Evolutionary conservation across 2,797 vertebrate species (phyloP), one percentile per base, ranked within the genome.

Genomic region (Manis crassicaudata): DNA sequence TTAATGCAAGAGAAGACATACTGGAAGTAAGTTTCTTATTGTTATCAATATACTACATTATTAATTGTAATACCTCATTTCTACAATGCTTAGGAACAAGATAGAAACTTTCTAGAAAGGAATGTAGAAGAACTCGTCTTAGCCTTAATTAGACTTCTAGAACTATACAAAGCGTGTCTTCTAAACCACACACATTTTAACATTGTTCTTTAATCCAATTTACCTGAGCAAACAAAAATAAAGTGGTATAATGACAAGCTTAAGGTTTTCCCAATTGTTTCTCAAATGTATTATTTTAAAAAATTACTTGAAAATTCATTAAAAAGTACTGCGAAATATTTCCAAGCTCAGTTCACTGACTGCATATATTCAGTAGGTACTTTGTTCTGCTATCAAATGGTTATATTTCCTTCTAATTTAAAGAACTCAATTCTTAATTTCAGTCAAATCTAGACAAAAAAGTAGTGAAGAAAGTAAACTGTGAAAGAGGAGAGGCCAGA

Each of bases 401-500:
- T 92, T 92, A 29, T 16, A 94, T 72, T 91, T 94, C 79, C 88
- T 87, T 94, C 52, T 46, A 88, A 94, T 46, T 92, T 92, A 92
- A 91, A 96, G 37, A 21, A 89, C 35, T 88, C 83, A 86, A 76
- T 86, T 94, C 32, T 95, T 83, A 83, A 81, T 94, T 88, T 94
- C 60, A 95, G 70, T 68, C 79, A 96, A 81, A 90, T 75, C 60
- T 65, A 90, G 50, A 92, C 62, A 88, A 97, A 82, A 80, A 25
- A 63, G 3, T 35, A 95, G 9, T 80, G 58, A 72, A 85, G 56
- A 92, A 92, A 90, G 54, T 6, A 93, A 86, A 77, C 21, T 77
- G 58, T 80, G 29, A 43, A 81, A 90, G 32, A 58, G n/a, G 10
- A 46, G 72, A 93, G 86, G 25, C 7, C 12, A 82, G 32, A 88